phyloP scores from a whole-genome alignment of 2,113 vertebrate species.

The Desmodus rotundus region DNA sequence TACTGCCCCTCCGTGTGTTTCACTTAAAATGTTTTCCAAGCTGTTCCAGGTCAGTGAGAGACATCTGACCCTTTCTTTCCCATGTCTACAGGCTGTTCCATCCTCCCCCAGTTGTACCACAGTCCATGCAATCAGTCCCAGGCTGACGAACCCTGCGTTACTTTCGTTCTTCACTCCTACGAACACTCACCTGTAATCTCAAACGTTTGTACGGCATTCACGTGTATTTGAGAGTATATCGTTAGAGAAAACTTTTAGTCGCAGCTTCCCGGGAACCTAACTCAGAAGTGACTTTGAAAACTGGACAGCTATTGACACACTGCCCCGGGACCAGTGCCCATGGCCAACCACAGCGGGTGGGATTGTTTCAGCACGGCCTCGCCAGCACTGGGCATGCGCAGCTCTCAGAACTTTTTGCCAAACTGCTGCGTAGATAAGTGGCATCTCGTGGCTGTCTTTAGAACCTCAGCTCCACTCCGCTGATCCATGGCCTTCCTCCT shows the following conservation, averaged over 20 bases:
- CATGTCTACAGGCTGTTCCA: background rate
- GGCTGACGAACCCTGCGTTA: no score
- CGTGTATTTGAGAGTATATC: no score
- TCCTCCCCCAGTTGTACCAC: background rate
- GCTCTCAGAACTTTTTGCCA: background rate
- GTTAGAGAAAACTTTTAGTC: background rate
- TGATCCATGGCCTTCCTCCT: no score
- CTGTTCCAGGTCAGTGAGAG: background rate
- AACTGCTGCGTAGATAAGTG: background rate
- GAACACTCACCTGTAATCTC: background rate
- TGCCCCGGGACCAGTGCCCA: background rate
- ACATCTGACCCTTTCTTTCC: background rate
- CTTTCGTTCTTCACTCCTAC: background rate
- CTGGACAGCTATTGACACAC: background rate
- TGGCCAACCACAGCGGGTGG: background rate
- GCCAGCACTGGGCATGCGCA: background rate
- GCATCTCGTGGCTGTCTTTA: background rate
- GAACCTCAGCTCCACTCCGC: background rate
- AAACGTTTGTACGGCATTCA: rapidly evolving
- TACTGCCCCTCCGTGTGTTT: background rate
- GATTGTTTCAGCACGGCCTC: background rate
- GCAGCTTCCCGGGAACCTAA: background rate
- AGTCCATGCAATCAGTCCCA: background rate
- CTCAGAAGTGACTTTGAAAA: background rate
- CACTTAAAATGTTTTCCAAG: background rate